Evolutionary conservation across 2,888 invertebrate species (phyloP), one percentile per base, ranked within the genome.

Genomic region (Dicranocentrus wangi): DNA sequence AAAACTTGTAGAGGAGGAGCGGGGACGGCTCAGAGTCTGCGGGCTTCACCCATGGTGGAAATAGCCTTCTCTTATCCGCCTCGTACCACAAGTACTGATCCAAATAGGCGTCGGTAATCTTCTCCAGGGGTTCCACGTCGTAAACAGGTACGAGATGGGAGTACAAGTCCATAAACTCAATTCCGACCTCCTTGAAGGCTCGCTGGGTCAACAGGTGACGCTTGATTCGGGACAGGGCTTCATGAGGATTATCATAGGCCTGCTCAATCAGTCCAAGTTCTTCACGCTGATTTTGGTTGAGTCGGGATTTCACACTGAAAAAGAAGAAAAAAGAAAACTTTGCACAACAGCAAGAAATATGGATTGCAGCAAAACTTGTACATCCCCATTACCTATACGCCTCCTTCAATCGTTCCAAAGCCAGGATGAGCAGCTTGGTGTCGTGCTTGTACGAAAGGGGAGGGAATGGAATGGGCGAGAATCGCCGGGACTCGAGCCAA

Each of bases 31-130:
- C 99, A 0, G 98, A 96, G 88, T 99, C 99, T 0, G 98, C 97
- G 0, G 99, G 99, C 89, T 99, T 99, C 61, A 99, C 97, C 99
- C 99, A 99, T 0, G 98, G 97, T 58, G 99, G 99, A 88, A 99
- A 95, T 15, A 99, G 90, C 8, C 98, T 91, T 13, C 99, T 91
- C 88, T 99, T 99, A 89, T 99, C 99, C 0, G 99, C 99, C 89
- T 99, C 99, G 88, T 97, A 97, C 99, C 99, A 99, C 66, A 99
- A 90, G 89, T 99, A 99, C 90, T 99, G 99, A 90, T 99, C 99
- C 76, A 99, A 90, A 89, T 99, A 99, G 0, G 99, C 99, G 88
- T 99, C 99, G 0, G 99, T 99, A 83, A 99, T 99, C 90, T 99
- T 99, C 89, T 99, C 99, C 73, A 99, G 90, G 0, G 99, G 99